Percentiles rank a stretch among this genome's conserved stretches.
Evolutionary conservation across 2,113 vertebrate genomes (phyloP).

Genomic region (Mastomys coucha): DNA sequence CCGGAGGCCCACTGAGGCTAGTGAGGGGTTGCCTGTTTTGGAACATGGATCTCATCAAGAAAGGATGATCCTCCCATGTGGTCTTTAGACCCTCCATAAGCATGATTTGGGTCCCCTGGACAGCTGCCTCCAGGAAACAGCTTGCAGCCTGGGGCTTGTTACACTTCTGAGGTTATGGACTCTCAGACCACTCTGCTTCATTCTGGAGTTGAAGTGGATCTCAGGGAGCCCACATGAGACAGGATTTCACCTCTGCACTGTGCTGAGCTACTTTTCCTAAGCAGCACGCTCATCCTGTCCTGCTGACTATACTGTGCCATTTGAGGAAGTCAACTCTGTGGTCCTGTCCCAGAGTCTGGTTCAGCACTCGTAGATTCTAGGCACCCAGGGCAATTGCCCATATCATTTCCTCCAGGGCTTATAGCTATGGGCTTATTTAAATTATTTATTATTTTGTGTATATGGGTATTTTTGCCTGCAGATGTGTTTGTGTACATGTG

Average conservation of each 20-base stretch:
- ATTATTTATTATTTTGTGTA: neutral
- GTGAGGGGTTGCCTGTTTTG: neutral
- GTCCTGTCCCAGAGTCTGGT: neutral
- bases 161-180: neutral
- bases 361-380: neutral
- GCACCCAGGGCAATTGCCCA: accelerated
- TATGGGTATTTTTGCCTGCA: neutral
- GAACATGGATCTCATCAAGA: neutral
- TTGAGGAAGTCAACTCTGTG: neutral
- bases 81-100: neutral
- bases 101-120: too few relatives aligned
- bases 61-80: neutral
- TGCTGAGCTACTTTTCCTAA: neutral
- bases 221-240: neutral
- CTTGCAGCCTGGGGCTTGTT: neutral
- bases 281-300: neutral
- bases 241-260: neutral
- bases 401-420: accelerated
- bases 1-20: neutral
- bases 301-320: neutral
- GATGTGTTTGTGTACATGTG: neutral
- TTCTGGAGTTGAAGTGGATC: neutral
- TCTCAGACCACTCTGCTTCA: neutral
- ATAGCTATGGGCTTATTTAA: neutral
- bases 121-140: neutral